phyloP scores from a whole-genome alignment of 2,797 vertebrate genomes.

The Neoniphon sammara region DNA sequence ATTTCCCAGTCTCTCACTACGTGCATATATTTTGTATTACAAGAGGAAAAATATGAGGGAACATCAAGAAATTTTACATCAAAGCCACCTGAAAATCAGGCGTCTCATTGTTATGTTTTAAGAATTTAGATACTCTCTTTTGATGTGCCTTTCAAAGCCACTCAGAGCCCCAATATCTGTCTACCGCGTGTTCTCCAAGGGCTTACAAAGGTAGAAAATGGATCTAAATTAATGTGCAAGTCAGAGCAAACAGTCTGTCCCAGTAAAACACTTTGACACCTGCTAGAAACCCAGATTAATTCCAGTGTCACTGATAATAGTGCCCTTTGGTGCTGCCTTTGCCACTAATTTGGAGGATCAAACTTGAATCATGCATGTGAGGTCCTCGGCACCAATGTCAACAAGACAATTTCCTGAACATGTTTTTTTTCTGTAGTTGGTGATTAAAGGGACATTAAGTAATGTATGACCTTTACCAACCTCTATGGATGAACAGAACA shows the following conservation, averaged over 20 bases:
- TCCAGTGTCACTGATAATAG: constrained; percentile 41
- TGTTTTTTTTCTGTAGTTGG: too few species aligned
- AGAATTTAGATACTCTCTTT: constrained; percentile 75
- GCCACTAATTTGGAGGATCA: constrained; percentile 37
- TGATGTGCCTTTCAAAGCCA: constrained; percentile 83
- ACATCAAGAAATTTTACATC: constrained; percentile 76
- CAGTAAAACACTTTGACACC: constrained; percentile 53
- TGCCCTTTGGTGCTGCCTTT: constrained; percentile 13
- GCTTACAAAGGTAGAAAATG: constrained; percentile 64
- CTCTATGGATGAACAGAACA: too few species aligned
- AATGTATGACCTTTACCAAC: too few species aligned
- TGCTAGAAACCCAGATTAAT: constrained; percentile 46
- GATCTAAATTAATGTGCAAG: constrained; percentile 64
- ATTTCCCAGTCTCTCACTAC: constrained; percentile 36
- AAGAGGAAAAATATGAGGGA: constrained; percentile 52
- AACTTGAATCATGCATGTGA: constrained; percentile 9
- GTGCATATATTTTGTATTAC: constrained; percentile 68
- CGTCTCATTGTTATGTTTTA: constrained; percentile 74
- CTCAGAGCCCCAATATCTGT: constrained; percentile 58
- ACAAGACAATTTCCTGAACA: neutral
- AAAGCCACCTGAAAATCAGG: constrained; percentile 73
- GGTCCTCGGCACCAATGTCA: neutral
- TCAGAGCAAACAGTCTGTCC: constrained; percentile 56
- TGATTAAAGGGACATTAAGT: too few species aligned
- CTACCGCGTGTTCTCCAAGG: constrained; percentile 55